A percentile compares a stretch with the other conserved stretches of the same genome.
phyloP scores from a whole-genome alignment of 92 coral and sea anemone species.

The Heliopora coerulea region DNA sequence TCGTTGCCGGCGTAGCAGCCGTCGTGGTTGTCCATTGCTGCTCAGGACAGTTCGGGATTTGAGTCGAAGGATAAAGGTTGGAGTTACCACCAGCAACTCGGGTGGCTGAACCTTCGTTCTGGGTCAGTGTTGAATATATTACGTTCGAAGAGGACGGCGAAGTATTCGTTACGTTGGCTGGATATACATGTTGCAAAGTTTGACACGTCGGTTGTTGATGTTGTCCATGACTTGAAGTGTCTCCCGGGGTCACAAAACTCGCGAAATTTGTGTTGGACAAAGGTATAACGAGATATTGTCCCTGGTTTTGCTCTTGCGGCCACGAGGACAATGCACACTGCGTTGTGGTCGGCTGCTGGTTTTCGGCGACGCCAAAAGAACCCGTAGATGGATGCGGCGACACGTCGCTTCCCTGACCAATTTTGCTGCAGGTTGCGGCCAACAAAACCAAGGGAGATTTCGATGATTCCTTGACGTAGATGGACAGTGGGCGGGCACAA shows the following conservation, averaged over 20 bases:
- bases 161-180: constrained; percentile 14
- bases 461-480: constrained; percentile 98
- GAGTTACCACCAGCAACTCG: background rate
- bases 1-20: constrained; percentile 47
- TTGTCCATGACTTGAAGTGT: constrained; percentile 39
- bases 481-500: constrained; percentile 99
- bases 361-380: constrained; percentile 41
- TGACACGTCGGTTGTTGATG: constrained; percentile 11
- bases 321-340: constrained; percentile 79
- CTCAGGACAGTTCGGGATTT: background rate
- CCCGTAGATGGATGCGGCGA: constrained; percentile 29
- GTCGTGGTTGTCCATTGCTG: constrained; percentile 75
- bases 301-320: constrained; percentile 56
- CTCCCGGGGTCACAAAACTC: constrained; percentile 64
- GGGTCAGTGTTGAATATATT: constrained; percentile 39
- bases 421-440: constrained; percentile 99
- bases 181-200: constrained; percentile 12
- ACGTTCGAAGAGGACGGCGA: constrained; percentile 32
- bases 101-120: constrained; percentile 11
- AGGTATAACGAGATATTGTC: constrained; percentile 28
- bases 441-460: constrained; percentile 99
- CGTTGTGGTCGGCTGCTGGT: constrained; percentile 63
- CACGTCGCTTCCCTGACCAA: constrained; percentile 84
- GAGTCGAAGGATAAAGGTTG: background rate
- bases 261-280: constrained; percentile 51